Evolutionary conservation across 2,113 vertebrate species (phyloP).

Genomic region (Melanerpes formicivorus): DNA sequence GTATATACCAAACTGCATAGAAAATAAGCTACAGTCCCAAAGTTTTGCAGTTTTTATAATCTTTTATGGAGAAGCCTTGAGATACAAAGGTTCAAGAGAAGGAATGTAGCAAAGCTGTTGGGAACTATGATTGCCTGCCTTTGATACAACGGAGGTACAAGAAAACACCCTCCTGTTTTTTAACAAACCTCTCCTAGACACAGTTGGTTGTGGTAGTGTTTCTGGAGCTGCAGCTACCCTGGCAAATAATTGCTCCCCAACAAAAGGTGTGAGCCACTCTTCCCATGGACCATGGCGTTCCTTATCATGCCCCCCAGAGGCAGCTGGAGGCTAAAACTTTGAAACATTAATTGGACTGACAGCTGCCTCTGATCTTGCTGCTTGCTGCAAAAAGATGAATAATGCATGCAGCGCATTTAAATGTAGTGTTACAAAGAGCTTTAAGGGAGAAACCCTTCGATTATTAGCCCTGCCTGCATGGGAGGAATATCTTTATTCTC

Average conservation of each 20-base stretch:
- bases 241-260: not conserved
- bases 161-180: not conserved
- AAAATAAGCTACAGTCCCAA: not conserved
- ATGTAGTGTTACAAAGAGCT: not conserved
- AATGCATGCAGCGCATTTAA: constrained; percentile 43
- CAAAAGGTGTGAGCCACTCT: rapidly evolving
- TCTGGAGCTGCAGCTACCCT: not conserved
- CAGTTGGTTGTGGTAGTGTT: not conserved
- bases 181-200: not conserved
- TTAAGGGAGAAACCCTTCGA: not conserved
- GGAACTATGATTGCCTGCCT: rapidly evolving
- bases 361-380: not conserved
- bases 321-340: constrained; percentile 27
- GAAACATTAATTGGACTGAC: constrained; percentile 3
- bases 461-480: not conserved
- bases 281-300: not conserved
- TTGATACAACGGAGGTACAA: not conserved
- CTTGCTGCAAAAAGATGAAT: constrained; percentile 26
- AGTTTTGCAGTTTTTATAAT: not conserved
- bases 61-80: not conserved
- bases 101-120: not conserved
- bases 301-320: not conserved
- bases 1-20: not conserved
- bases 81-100: not conserved
- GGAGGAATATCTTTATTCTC: not conserved